Conservation (phyloP, 2,888 invertebrate species). For the Loripinus fragilis region DNA sequence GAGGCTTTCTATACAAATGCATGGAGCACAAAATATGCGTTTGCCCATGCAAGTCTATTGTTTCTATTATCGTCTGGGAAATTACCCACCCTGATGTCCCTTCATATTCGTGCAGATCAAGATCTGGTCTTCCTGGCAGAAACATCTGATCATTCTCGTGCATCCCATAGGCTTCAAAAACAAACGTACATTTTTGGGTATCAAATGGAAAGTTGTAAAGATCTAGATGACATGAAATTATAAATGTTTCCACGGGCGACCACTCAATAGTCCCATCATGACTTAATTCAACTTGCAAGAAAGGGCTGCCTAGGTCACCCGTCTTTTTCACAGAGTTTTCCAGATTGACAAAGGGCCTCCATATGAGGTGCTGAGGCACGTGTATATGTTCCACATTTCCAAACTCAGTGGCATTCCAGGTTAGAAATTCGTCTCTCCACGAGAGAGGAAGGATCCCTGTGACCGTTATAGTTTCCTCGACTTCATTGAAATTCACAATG, state of each 20-base stretch:
- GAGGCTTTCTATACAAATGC: slow-evolving; percentile 33
- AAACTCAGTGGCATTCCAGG: slow-evolving; percentile 18
- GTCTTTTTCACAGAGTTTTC: slow-evolving; percentile 18
- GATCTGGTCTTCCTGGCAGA: not conserved
- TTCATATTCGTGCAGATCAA: slow-evolving; percentile 25
- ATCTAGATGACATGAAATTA: slow-evolving; percentile 40
- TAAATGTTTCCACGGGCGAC: slow-evolving; percentile 44
- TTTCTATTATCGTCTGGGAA: slow-evolving; percentile 7
- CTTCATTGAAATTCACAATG: slow-evolving; percentile 22
- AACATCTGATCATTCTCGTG: not conserved
- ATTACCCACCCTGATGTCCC: slow-evolving; percentile 35
- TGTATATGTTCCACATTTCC: slow-evolving; percentile 10
- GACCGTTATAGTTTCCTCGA: slow-evolving; percentile 10
- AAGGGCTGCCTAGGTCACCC: slow-evolving; percentile 5
- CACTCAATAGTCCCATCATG: slow-evolving; percentile 30
- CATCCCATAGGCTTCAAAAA: slow-evolving; percentile 30
- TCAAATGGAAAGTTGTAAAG: slow-evolving; percentile 46
- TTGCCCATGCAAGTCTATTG: slow-evolving; percentile 2
- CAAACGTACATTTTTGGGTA: slow-evolving; percentile 41
- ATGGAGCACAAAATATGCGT: slow-evolving; percentile 35
- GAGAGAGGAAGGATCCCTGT: not conserved
- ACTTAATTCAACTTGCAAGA: not conserved
- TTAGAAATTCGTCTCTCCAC: slow-evolving; percentile 23
- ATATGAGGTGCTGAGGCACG: slow-evolving; percentile 30
- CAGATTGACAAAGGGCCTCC: slow-evolving; percentile 32